Conservation (phyloP, 1,140 invertebrate species). For the Zaprionus africanus region DNA sequence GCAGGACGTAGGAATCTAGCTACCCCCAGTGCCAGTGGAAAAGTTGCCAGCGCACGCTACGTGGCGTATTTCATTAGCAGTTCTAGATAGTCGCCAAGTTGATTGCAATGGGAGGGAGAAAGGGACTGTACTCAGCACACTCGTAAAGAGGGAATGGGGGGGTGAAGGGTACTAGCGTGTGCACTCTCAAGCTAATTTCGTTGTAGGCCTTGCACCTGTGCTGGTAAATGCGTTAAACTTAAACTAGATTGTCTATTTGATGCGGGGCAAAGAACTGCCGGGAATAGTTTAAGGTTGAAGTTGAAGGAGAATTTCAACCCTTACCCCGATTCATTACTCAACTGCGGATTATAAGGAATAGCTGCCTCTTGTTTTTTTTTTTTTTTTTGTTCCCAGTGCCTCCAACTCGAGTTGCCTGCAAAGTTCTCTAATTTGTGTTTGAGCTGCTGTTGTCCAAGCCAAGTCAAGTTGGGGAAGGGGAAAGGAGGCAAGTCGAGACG, state of each 20-base stretch:
- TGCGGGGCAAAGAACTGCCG: conserved; percentile 22
- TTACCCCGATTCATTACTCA: conserved; percentile 56
- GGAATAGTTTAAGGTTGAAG: conserved; percentile 19
- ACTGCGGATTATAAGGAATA: conserved; percentile 23
- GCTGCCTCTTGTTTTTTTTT: conserved; percentile 24
- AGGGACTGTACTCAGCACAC: not conserved
- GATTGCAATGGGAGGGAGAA: conserved; percentile 26
- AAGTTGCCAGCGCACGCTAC: conserved; percentile 67
- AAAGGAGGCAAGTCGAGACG: not conserved
- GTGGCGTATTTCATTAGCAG: conserved; percentile 81
- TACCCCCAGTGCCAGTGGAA: conserved; percentile 42
- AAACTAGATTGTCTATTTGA: conserved; percentile 65
- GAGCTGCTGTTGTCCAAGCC: conserved; percentile 69
- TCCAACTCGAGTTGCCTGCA: conserved; percentile 52
- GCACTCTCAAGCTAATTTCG: conserved; percentile 47
- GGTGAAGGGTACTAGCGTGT: conserved; percentile 5
- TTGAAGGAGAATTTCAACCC: conserved; percentile 1
- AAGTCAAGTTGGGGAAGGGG: conserved; percentile 14
- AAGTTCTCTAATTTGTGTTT: conserved; percentile 80
- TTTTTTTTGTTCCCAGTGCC: too few species aligned
- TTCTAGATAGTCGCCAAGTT: conserved; percentile 48
- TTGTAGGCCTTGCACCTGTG: conserved; percentile 45
- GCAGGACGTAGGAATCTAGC: conserved; percentile 44
- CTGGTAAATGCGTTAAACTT: conserved; percentile 4
- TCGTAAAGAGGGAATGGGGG: not conserved